Evolutionary conservation across 2,888 invertebrate genomes (phyloP), one percentile per base, ranked within the genome.

Genomic region (Diogma glabrata): DNA sequence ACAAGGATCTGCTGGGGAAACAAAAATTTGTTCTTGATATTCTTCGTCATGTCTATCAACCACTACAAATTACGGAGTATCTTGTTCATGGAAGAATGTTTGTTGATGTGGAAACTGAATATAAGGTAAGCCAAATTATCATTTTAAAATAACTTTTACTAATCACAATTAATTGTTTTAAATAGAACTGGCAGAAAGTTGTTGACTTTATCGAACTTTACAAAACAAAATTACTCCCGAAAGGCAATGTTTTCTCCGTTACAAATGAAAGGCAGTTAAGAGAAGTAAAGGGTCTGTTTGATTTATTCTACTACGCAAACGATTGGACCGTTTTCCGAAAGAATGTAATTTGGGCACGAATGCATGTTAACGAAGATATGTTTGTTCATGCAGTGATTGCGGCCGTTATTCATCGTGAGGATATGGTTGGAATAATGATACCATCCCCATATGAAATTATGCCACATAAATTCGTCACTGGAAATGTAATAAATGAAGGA

Each of bases 381-480:
- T 87, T 84, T 67, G 74, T 82, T 53, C 82, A 84, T 60, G 80
- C 84, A 10, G 67, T 83, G 57, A 78, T 78, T 47, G 73, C 78
- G 54, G 82, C 85, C 53, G 72, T 84, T 47, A 75, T 82, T 64
- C 83, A 84, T 64, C 76, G 83, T 47, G 63, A 66, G 6, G 84
- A 86, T 62, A 78, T 79, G 65, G 71, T 74, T 53, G 82, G 81
- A 47, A 70, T 87, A 57, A 72, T 77, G 45, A 65, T 87, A 19
- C 87, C 87, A 20, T 76, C 84, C 22, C 77, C 79, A 38, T 87
- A 87, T 63, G 88, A 88, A 69, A 77, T 87, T 65, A 78, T 80
- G 69, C 88, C 88, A 3, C 78, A 84, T 66, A 77, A 79, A 69
- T 87, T 84, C 74, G 79, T 85, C 64, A 81, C 82, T 69, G 72